phyloP scores from a whole-genome alignment of 1,140 invertebrate species.

The Phenacoccus solenopsis region DNA sequence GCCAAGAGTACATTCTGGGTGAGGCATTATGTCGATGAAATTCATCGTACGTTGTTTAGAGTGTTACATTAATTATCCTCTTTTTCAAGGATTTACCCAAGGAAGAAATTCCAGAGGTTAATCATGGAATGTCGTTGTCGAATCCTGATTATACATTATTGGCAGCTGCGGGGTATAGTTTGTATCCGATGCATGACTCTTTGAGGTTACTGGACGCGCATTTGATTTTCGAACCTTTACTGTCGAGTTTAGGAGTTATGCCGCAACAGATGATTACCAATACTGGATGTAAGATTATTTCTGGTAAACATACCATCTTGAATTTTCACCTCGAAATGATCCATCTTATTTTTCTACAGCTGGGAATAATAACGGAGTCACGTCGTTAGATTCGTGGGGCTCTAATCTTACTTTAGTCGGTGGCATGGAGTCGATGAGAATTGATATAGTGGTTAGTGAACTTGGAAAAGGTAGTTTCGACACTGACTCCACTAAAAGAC shows the following conservation, averaged over 20 bases:
- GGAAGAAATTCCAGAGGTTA: not conserved
- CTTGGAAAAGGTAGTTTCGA: slow-evolving; percentile 42
- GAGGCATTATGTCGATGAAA: not conserved
- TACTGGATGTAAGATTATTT: slow-evolving; percentile 13
- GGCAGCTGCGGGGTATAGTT: slow-evolving; percentile 35
- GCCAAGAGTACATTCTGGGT: slow-evolving; percentile 7
- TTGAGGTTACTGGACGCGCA: slow-evolving; percentile 75
- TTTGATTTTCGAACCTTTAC: slow-evolving; percentile 79
- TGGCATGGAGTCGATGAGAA: slow-evolving; percentile 71
- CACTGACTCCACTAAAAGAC: slow-evolving; percentile 29
- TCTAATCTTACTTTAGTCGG: slow-evolving; percentile 80
- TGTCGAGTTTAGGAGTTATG: slow-evolving; percentile 72
- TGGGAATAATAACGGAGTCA: slow-evolving; percentile 19
- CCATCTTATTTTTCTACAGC: not conserved
- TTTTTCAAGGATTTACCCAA: not conserved
- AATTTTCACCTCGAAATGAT: not conserved
- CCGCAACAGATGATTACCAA: slow-evolving; percentile 62
- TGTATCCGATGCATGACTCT: slow-evolving; percentile 68
- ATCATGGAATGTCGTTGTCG: slow-evolving; percentile 18
- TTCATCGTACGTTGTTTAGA: not conserved
- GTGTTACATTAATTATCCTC: not conserved
- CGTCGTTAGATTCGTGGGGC: slow-evolving; percentile 69
- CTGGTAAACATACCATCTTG: not conserved
- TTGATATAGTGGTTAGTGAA: slow-evolving; percentile 87
- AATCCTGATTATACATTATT: slow-evolving; percentile 27